Base-by-base conservation (phyloP, 2,888 invertebrate species). In the Lasius fuliginosus region DNA sequence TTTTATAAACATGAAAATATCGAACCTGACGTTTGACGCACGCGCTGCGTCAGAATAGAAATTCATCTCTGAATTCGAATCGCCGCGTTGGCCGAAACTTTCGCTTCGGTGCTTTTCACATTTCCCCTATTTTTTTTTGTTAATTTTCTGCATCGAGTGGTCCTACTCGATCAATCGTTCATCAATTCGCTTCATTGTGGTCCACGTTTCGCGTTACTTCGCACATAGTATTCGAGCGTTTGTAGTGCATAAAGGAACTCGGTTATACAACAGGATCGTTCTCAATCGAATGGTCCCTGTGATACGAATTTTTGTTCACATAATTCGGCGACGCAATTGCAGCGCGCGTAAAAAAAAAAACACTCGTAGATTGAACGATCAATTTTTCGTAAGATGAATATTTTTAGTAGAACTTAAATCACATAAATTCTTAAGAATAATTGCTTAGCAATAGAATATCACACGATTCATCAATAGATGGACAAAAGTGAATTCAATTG, bases 1-100 rank as follows among this genome's bases (percentile, higher is more conserved):
- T 79, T 79, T 60, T 73, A 60, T 79, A 79, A 79, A 79, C 79
- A 73, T 79, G 60, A 46, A 79, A 79, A 79, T 79, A 79, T 73
- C 79, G 60, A 79, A 58, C 60, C 12, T 79, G 79, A 79, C 79
- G 33, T 79, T 60, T 60, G 73, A 71, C 79, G 73, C 79, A 73
- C 60, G 33, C 60, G 12, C 23, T 69, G 56, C 69, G 68, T 40
- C 79, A 27, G 23, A 49, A 2, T 60, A 58, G 36, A 79, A 30
- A 33, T 49, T 18, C 33, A 69, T 69, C 69, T 53, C n/a, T 53
- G 33, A 69, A 71, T 71, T 33, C 9, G 58, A 68, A 65, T n/a
- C 18, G 18, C 42, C 18, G 58, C 23, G n/a, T n/a, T 11, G 58
- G 33, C 33, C 58, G 42, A 46, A 84, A 53, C 49, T 58, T 40